Base-by-base conservation (phyloP, 2,797 vertebrate species). In the Heliangelus exortis region DNA sequence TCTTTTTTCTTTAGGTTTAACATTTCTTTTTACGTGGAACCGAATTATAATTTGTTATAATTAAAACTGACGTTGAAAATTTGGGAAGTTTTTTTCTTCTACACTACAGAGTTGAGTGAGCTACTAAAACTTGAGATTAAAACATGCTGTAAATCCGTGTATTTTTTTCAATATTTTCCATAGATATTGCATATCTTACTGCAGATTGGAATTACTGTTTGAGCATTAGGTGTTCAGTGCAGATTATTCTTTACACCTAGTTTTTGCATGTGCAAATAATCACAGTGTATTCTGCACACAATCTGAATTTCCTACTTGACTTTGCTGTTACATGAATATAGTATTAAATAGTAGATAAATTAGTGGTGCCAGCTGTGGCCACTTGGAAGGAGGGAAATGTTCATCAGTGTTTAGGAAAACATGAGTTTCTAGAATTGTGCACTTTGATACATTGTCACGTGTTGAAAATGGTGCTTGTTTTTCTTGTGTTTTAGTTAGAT, bases 341-440 rank as follows among this genome's bases (percentile, higher is more conserved):
- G 34, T 72, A 53, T 75, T 50, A 89, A 82, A 39, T 15, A 62
- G 41, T 36, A 28, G 48, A 84, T 73, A 53, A 45, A 28, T 58
- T 54, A 89, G 58, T 87, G 63, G 21, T 94, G 33, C 81, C 77
- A 90, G 53, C 90, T 93, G 72, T 67, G 86, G 63, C 69, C 69
- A 51, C n/a, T 31, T 23, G 33, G 48, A 33, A 71, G 75, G 7
- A 62, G 16, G 61, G 67, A 77, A 63, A 66, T 31, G 15, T 72
- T 65, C 87, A 2, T 78, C 50, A 29, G 29, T 75, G 53, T 78
- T 66, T 53, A 31, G 92, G 76, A 66, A 89, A 85, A 62, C 33
- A 75, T 21, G 76, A 68, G 54, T 86, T 88, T 68, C 58, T 90
- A 12, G 90, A 95, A 28, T 41, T 7, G 19, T 73, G 39, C 28